These are phyloP conservation scores for Cheilosia impressa DNA, from an alignment of 2,888 invertebrate species.

Conservation along the genomic window DNA sequence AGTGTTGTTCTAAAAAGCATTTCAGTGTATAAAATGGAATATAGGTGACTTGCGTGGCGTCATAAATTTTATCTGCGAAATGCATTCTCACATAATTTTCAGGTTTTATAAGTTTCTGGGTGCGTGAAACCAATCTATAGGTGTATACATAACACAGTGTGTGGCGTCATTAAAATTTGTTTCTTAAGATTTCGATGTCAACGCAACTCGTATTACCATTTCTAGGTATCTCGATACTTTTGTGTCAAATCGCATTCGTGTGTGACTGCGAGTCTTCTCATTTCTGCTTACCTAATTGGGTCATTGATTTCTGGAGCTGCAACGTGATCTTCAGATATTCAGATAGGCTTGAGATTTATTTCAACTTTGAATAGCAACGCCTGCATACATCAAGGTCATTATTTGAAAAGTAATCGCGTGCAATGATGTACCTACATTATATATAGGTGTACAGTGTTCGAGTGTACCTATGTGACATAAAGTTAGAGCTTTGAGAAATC, in stretches of 20 bases:
- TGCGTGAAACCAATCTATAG: not conserved
- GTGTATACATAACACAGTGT: not conserved
- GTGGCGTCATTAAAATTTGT: constrained; percentile 18
- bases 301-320: constrained; percentile 16
- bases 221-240: constrained; percentile 45
- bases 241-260: constrained; percentile 28
- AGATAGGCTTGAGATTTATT: not conserved
- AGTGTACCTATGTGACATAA: not conserved
- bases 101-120: constrained; percentile 54
- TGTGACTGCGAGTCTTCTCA: constrained; percentile 11
- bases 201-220: constrained; percentile 54
- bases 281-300: constrained; percentile 17
- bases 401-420: too few relatives aligned
- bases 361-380: not conserved
- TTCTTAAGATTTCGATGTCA: constrained; percentile 35
- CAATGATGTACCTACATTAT: too few relatives aligned
- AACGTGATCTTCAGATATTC: not conserved
- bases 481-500: not conserved
- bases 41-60: not conserved
- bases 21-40: constrained; percentile 18
- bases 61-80: constrained; percentile 36
- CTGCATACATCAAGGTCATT: too few relatives aligned
- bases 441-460: too few relatives aligned
- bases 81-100: constrained; percentile 59
- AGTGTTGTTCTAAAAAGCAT: constrained; percentile 45